Conservation (phyloP, 2,888 invertebrate species). For the Bugulina stolonifera region DNA sequence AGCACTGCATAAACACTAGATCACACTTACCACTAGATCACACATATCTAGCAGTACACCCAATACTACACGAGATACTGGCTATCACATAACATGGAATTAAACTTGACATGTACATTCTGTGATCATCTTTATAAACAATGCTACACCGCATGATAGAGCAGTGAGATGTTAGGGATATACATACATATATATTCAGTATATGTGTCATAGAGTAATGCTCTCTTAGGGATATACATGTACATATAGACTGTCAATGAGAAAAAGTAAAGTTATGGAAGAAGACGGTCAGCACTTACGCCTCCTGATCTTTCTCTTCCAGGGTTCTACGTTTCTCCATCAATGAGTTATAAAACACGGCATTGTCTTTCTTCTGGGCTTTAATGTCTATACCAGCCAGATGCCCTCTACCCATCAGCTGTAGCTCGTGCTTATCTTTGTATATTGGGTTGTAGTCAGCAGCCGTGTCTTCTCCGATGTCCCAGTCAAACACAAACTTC, state of each 20-base stretch:
- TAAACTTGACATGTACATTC: too few relatives aligned
- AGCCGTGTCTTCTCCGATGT: conserved; percentile 96
- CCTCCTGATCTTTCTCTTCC: conserved; percentile 90
- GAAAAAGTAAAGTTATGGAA: conserved; percentile 27
- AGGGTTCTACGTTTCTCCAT: conserved; percentile 90
- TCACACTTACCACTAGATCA: too few relatives aligned
- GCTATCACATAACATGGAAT: too few relatives aligned
- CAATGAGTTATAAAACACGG: conserved; percentile 92
- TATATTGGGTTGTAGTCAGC: conserved; percentile 94
- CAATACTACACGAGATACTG: too few relatives aligned
- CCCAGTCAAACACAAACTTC: conserved; percentile 99
- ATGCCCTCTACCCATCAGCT: conserved; percentile 93
- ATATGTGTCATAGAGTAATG: not conserved
- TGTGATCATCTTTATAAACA: too few relatives aligned
- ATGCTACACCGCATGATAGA: too few relatives aligned
- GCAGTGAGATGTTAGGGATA: too few relatives aligned
- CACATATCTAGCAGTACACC: too few relatives aligned
- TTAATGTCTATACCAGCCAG: conserved; percentile 98
- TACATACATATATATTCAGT: too few relatives aligned
- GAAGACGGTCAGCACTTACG: conserved; percentile 51
- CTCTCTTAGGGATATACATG: not conserved
- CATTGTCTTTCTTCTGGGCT: conserved; percentile 70
- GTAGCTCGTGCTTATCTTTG: conserved; percentile 81
- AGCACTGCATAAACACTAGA: too few relatives aligned
- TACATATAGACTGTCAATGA: not conserved